These are phyloP conservation scores for Patella depressa DNA, from an alignment of 2,888 invertebrate species.

Conservation along the genomic window DNA sequence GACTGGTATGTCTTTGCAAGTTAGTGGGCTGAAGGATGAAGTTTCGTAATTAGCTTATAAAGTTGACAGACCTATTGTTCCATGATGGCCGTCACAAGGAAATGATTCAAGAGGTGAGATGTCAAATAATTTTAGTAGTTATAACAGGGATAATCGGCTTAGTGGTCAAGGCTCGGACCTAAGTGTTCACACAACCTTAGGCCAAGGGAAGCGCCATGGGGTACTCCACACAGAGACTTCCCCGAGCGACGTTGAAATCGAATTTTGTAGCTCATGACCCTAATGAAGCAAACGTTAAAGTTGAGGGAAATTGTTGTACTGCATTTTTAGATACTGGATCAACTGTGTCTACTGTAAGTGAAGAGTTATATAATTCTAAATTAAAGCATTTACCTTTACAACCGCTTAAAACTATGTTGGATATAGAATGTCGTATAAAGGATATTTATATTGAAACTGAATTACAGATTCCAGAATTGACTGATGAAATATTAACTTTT, in stretches of 20 bases:
- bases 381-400: not conserved
- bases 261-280: not conserved
- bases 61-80: too few relatives aligned
- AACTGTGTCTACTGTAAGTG: not conserved
- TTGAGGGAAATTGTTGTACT: not conserved
- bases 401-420: not conserved
- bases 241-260: not conserved
- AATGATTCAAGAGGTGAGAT: not conserved
- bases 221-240: not conserved
- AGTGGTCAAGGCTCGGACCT: not conserved
- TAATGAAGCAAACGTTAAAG: not conserved
- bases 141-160: not conserved
- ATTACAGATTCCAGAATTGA: not conserved
- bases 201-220: not conserved
- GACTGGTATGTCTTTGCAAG: not conserved
- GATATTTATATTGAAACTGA: not conserved
- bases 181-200: not conserved
- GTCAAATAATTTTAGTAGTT: not conserved
- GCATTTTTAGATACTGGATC: slow-evolving; percentile 1
- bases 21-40: not conserved
- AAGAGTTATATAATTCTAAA: not conserved
- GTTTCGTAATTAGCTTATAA: not conserved
- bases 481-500: not conserved
- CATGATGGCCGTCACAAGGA: too few relatives aligned
- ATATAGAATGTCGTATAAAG: not conserved